These are phyloP conservation scores for Subacronicta megacephala DNA, from an alignment of 2,888 invertebrate genomes.

Conservation along the genomic window DNA sequence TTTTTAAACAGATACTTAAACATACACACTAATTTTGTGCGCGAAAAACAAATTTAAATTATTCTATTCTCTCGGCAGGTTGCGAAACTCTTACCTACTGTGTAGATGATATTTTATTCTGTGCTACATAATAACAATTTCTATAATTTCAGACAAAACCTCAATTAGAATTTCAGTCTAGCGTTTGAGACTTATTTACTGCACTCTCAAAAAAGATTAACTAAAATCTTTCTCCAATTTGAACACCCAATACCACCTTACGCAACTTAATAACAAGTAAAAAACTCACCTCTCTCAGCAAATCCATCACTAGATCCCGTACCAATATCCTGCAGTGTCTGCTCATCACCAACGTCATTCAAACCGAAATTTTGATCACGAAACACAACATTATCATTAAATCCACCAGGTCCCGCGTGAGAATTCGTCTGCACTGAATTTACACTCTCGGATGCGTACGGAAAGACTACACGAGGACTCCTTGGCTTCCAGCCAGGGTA, in stretches of 20 bases:
- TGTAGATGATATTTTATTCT: not conserved
- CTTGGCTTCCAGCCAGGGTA: constrained; percentile 85
- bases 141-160: too few species aligned
- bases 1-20: not conserved
- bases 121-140: too few species aligned
- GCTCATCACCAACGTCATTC: constrained; percentile 90
- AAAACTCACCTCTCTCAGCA: constrained; percentile 91
- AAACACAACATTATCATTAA: constrained; percentile 84
- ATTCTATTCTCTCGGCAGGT: not conserved
- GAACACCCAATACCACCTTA: not conserved
- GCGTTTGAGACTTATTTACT: not conserved
- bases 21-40: not conserved
- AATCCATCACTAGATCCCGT: constrained; percentile 86
- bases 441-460: constrained; percentile 78
- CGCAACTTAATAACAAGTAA: not conserved
- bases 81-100: not conserved
- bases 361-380: constrained; percentile 91
- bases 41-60: not conserved
- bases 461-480: constrained; percentile 85
- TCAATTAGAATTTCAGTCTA: not conserved
- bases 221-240: not conserved
- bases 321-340: constrained; percentile 91
- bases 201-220: not conserved
- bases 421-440: constrained; percentile 84
- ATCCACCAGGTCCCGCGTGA: constrained; percentile 74